Conservation (phyloP, 2,797 vertebrate species). For the Sebastes iracundus region DNA sequence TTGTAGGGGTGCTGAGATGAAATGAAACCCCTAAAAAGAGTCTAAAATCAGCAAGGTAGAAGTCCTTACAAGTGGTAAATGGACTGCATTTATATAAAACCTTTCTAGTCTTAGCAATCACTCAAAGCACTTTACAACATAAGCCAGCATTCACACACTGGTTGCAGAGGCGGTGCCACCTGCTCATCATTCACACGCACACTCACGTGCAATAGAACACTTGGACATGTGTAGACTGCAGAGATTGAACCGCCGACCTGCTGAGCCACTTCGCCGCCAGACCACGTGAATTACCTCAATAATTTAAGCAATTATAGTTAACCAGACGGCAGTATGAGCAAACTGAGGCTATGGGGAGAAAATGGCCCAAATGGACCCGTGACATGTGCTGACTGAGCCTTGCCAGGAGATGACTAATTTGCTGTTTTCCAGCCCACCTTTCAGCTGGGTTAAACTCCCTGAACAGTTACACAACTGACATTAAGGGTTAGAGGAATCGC, state of each 20-base stretch:
- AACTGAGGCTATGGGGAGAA: not conserved
- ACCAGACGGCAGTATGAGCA: not conserved
- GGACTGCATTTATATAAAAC: not conserved
- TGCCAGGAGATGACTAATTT: not conserved
- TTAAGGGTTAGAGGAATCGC: not conserved
- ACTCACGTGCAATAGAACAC: not conserved
- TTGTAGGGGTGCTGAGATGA: no score
- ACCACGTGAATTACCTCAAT: not conserved
- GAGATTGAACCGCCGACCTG: not conserved
- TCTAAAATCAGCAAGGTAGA: no score
- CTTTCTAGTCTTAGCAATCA: not conserved
- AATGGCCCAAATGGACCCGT: constrained; percentile 24
- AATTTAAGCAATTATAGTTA: not conserved
- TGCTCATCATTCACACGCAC: not conserved
- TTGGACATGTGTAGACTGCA: not conserved
- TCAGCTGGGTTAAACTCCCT: not conserved
- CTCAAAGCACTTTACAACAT: not conserved
- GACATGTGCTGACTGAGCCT: not conserved
- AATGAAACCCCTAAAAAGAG: no score
- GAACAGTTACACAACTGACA: not conserved
- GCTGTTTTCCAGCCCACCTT: not conserved
- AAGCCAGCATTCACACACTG: not conserved
- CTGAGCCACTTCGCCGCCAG: not conserved
- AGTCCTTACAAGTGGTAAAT: no score
- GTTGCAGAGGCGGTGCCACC: not conserved